Percentiles rank a stretch among this genome's conserved stretches.
phyloP scores from a whole-genome alignment of 2,797 vertebrate species.

The Acanthornis magna region DNA sequence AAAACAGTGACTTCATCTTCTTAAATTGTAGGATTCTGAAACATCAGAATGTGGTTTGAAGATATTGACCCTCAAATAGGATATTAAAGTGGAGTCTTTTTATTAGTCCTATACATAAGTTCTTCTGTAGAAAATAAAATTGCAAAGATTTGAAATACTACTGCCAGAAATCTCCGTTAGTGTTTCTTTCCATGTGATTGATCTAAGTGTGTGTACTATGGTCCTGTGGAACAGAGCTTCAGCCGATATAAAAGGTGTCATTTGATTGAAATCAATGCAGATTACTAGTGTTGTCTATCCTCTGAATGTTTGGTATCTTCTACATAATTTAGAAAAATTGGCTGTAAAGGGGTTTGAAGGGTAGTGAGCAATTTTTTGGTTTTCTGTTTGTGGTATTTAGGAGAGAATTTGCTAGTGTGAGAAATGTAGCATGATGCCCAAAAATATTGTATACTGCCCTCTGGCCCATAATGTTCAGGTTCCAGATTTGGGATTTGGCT shows the following conservation, averaged over 20 bases:
- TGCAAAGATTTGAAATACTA: not conserved
- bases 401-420: not conserved
- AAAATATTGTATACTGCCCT: not conserved
- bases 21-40: not conserved
- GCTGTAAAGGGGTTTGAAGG: not conserved
- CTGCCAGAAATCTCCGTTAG: not conserved
- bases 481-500: not conserved
- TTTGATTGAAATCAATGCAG: not conserved
- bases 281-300: not conserved
- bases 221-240: not conserved
- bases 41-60: not conserved
- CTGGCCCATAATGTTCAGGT: not conserved
- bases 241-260: not conserved
- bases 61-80: not conserved
- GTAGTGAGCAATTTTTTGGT: not conserved
- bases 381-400: not conserved
- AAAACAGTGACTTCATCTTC: not conserved
- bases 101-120: not conserved
- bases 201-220: accelerated
- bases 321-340: not conserved
- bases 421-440: not conserved
- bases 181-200: not conserved
- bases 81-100: not conserved
- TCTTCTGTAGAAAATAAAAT: not conserved
- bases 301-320: not conserved